Percentiles rank a stretch among this genome's conserved stretches.
Evolutionary conservation across 2,113 vertebrate genomes (phyloP).

Genomic region (Elachura formosa): DNA sequence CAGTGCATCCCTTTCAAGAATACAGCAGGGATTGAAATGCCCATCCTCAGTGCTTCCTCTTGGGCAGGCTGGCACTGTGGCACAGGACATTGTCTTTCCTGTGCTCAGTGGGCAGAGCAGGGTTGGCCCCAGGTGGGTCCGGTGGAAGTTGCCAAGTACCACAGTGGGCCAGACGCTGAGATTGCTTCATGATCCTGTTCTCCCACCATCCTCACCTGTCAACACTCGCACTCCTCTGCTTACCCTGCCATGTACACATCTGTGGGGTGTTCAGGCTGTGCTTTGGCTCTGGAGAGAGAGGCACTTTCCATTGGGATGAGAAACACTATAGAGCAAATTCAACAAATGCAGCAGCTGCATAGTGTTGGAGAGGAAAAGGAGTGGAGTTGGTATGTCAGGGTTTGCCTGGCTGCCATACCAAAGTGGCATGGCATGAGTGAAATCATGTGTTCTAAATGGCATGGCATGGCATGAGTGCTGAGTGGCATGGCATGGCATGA

Average conservation of each 20-base stretch:
- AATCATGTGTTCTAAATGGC: too few species aligned
- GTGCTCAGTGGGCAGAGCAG: accelerated
- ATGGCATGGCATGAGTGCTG: too few species aligned
- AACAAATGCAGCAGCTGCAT: neutral
- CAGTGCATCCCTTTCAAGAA: neutral
- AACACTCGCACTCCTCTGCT: neutral
- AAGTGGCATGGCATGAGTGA: too few species aligned
- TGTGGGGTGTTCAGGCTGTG: neutral
- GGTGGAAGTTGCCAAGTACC: neutral
- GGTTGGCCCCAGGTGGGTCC: neutral
- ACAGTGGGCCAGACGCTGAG: accelerated
- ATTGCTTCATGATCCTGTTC: neutral
- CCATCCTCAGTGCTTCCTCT: neutral
- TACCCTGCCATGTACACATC: accelerated
- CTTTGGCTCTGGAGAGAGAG: neutral
- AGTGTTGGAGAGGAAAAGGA: neutral
- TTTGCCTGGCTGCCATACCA: neutral
- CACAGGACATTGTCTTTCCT: neutral
- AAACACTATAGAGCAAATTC: neutral
- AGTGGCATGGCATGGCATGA: too few species aligned
- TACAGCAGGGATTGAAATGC: neutral
- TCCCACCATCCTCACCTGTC: neutral
- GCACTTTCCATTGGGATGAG: neutral
- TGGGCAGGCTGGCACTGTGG: neutral
- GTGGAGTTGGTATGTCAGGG: neutral